phyloP scores from a whole-genome alignment of 1,140 invertebrate genomes.

The Parasteatoda tepidariorum region DNA sequence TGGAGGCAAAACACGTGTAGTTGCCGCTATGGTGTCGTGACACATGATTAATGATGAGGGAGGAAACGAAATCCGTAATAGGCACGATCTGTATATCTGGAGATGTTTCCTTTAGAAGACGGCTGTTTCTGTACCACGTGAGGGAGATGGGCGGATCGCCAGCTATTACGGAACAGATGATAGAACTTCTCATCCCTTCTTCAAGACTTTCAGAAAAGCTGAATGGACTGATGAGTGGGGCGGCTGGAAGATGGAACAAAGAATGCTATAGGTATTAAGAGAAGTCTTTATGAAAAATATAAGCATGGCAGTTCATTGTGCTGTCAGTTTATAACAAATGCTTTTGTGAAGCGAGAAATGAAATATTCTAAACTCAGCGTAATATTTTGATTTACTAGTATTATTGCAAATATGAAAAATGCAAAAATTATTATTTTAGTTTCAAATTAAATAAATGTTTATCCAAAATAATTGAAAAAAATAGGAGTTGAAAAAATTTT shows the following conservation, averaged over 20 bases:
- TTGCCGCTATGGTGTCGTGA: slow-evolving; percentile 80
- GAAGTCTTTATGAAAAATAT: background rate
- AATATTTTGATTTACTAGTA: no score
- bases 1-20: slow-evolving; percentile 84
- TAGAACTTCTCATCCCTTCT: slow-evolving; percentile 64
- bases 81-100: slow-evolving; percentile 62
- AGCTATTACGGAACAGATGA: slow-evolving; percentile 63
- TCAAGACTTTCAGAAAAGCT: slow-evolving; percentile 63
- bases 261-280: background rate
- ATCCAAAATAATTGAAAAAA: no score
- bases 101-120: slow-evolving; percentile 69
- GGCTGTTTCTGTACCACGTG: slow-evolving; percentile 81
- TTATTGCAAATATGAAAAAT: no score
- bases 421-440: no score
- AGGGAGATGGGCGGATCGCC: slow-evolving; percentile 80
- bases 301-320: background rate
- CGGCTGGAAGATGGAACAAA: slow-evolving; percentile 58
- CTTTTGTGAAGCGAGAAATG: no score
- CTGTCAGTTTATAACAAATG: background rate
- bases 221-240: slow-evolving; percentile 64
- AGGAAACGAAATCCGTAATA: slow-evolving; percentile 64
- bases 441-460: no score
- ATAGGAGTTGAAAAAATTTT: no score
- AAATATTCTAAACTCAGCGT: no score
- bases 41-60: slow-evolving; percentile 80